These are phyloP conservation scores for Cephonodes hylas DNA, from an alignment of 2,888 invertebrate genomes.

Conservation along the genomic window DNA sequence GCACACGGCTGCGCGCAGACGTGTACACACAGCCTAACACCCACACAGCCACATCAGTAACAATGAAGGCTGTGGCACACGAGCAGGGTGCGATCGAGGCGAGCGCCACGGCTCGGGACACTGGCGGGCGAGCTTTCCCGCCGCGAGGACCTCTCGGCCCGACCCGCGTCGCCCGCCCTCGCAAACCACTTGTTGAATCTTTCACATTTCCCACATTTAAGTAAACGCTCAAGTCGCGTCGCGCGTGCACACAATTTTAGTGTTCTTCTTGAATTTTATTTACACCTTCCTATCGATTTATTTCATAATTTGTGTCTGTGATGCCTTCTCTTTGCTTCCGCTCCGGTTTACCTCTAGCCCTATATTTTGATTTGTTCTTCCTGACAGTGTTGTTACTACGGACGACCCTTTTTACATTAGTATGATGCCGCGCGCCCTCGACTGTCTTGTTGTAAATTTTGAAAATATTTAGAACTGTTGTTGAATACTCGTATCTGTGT, in stretches of 20 bases:
- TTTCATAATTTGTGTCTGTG: conserved; percentile 54
- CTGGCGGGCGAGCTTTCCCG: conserved; percentile 77
- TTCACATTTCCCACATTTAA: conserved; percentile 51
- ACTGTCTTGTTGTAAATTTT: conserved; percentile 72
- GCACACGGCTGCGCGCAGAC: conserved; percentile 23
- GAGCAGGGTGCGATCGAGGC: conserved; percentile 30
- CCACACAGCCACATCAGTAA: conserved; percentile 28
- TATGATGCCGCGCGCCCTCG: conserved; percentile 50
- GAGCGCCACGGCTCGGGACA: conserved; percentile 50
- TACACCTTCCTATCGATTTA: conserved; percentile 24
- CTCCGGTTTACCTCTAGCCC: conserved; percentile 52
- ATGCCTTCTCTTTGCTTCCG: conserved; percentile 67
- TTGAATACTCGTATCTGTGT: conserved; percentile 75
- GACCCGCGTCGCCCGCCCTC: conserved; percentile 61
- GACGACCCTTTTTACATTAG: conserved; percentile 48
- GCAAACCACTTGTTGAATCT: conserved; percentile 77
- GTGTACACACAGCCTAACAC: conserved; percentile 24
- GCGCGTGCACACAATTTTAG: conserved; percentile 48
- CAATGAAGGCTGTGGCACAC: conserved; percentile 46
- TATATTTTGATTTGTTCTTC: conserved; percentile 61
- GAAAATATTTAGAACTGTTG: conserved; percentile 75
- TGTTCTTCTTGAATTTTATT: conserved; percentile 30
- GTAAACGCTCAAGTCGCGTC: conserved; percentile 50
- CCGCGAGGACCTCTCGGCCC: conserved; percentile 57
- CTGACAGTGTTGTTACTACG: conserved; percentile 66